Evolutionary conservation across 1,140 invertebrate species (phyloP), one percentile per base, ranked within the genome.

Genomic region (Zaprionus tsacasi): DNA sequence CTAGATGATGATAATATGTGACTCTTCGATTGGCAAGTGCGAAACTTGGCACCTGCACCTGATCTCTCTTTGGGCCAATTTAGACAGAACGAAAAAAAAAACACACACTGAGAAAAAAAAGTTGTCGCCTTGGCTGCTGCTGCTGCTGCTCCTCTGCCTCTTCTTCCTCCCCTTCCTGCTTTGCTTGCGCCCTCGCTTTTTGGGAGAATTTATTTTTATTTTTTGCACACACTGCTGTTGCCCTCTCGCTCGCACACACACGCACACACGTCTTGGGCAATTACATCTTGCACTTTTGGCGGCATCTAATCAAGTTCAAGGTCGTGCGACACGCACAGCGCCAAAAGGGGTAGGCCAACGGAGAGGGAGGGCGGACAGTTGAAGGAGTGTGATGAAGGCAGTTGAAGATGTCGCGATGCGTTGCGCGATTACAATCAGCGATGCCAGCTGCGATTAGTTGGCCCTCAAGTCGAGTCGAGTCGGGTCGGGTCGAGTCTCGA

Each of bases 21-120:
- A 7, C 21, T 57, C 33, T 57, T 25, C 12, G 48, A 60, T 74
- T 69, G 81, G 81, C 81, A 78, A 80, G 48, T 59, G 33, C 61
- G 35, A 82, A 70, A 74, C 55, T 79, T 85, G 81, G 81, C 81
- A 72, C 45, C 66, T 38, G 25, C 81, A 70, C 38, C 66, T 27
- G 25, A 70, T 65, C 54, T 52, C 45, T 70, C 66, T 38, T 21
- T 21, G 21, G 40, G 70, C 63, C 52, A 64, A 58, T 72, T 50
- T 12, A 50, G 11, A 50, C 17, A 50, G 21, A 50, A 50, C 30
- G 12, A 12, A 56, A 54, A 54, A 6, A 56, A 10, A 35, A 38
- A 55, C n/a, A 38, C 36, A 38, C 36, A 38, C 1, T 10, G 33
- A 6, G 6, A 13, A 13, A 40, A 13, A n/a, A 25, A 66, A 66